Conservation (phyloP, 1,140 invertebrate genomes). For the Drosophila rufa region DNA sequence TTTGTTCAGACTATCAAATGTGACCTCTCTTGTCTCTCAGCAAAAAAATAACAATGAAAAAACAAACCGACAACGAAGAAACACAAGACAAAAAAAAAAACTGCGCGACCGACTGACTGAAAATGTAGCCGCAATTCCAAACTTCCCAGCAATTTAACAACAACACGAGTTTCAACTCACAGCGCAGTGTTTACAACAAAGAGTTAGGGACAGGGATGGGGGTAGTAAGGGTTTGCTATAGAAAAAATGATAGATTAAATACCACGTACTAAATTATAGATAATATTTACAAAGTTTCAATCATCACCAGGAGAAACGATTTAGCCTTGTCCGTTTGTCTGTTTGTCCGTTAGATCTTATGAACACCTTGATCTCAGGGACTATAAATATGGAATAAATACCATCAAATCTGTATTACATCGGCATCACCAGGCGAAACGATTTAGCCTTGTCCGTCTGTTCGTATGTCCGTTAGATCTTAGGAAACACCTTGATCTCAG, state of each 20-base stretch:
- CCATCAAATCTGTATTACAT: background rate
- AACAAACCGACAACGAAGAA: slow-evolving; percentile 43
- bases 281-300: background rate
- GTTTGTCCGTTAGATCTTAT: no score
- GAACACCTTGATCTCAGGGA: no score
- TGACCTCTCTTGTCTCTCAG: slow-evolving; percentile 75
- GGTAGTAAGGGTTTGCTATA: background rate
- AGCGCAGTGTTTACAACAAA: slow-evolving; percentile 43
- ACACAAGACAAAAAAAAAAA: slow-evolving; percentile 29
- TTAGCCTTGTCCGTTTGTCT: background rate
- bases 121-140: slow-evolving; percentile 60
- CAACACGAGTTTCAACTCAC: slow-evolving; percentile 77
- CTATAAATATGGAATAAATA: background rate
- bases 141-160: slow-evolving; percentile 69
- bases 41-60: slow-evolving; percentile 43
- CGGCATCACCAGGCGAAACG: background rate
- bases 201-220: background rate
- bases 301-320: background rate
- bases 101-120: slow-evolving; percentile 29
- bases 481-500: no score
- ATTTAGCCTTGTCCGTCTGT: background rate
- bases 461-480: no score
- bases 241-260: background rate
- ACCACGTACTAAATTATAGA: background rate
- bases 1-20: slow-evolving; percentile 77